These are phyloP conservation scores for Eumaeus atala DNA, from an alignment of 1,140 invertebrate species.

Conservation along the genomic window DNA sequence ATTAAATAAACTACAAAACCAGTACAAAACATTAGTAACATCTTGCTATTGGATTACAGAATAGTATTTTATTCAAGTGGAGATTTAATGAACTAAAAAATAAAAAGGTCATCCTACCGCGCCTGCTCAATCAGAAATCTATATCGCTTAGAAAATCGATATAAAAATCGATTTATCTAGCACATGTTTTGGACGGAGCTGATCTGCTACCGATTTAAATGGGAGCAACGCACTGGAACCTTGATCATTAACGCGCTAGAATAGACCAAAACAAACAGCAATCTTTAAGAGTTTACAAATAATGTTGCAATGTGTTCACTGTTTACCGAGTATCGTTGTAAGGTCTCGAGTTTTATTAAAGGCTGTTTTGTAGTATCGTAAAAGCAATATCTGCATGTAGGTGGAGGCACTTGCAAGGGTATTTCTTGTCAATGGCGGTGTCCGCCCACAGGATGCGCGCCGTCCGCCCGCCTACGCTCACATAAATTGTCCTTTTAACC, in stretches of 20 bases:
- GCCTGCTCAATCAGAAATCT: not conserved
- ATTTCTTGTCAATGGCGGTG: constrained; percentile 57
- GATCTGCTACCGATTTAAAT: constrained; percentile 17
- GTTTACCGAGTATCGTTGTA: constrained; percentile 20
- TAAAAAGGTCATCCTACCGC: no score
- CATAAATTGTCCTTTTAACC: constrained; percentile 62
- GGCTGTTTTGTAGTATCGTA: constrained; percentile 45
- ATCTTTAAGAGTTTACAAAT: constrained; percentile 9
- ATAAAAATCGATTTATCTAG: constrained; percentile 12
- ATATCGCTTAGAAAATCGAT: not conserved
- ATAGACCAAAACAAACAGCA: not conserved
- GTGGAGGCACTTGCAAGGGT: constrained; percentile 40
- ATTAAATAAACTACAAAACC: no score
- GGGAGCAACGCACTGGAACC: not conserved
- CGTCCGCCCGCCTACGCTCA: constrained; percentile 52
- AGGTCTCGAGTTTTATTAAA: constrained; percentile 38
- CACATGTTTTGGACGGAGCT: constrained; percentile 8
- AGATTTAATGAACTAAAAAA: no score
- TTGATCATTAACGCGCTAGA: constrained; percentile 4
- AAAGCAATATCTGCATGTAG: constrained; percentile 45
- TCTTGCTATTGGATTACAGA: no score
- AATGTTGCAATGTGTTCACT: constrained; percentile 19
- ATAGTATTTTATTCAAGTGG: no score
- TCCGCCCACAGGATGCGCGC: constrained; percentile 49
- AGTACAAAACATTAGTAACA: no score